Base-by-base conservation (phyloP, 2,797 vertebrate genomes). In the Caiman crocodilus region DNA sequence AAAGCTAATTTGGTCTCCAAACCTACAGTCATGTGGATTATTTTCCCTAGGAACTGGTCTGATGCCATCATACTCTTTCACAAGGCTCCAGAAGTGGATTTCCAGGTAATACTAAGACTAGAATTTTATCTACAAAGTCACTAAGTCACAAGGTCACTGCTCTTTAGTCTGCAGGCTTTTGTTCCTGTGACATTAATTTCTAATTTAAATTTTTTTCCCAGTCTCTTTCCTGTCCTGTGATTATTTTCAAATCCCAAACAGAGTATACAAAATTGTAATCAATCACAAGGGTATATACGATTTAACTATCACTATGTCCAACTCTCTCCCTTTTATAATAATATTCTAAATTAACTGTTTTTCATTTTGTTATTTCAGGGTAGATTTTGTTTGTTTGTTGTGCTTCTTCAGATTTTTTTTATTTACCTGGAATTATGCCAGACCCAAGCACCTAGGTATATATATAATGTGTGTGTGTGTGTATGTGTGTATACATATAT, bases 101-200 rank as follows among this genome's bases (percentile, higher is more conserved):
- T 79, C 7, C 2, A 3, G 32, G 12, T 17, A 58, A 86, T 90
- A 67, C 5, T 0, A 0, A 2, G 3, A 63, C 58, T 18, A 59
- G 8, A 67, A 2, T 7, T 1, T 0, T 42, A n/a, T 42, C 11
- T 4, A 28, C 50, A 5, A 35, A 35, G 35, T 35, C 35, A 35
- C 35, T 67, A 1, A 42, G 15, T 61, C 30, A 20, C 30, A 7
- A 30, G 0, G 5, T 80, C 55, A 77, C 26, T 30, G 4, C 4
- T 75, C 6, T 87, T 25, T 79, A 23, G 32, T 58, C 6, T 75
- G 4, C 23, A 11, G 4, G 3, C 0, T 21, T 77, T 58, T 89
- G 63, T 71, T 55, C 5, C 8, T 61, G 2, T 14, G 12, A 6
- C 23, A 3, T 71, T 85, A 5, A 81, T 83, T 91, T 79, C 56